These are phyloP conservation scores for Samia ricini DNA, from an alignment of 1,140 invertebrate species.

Conservation along the genomic window DNA sequence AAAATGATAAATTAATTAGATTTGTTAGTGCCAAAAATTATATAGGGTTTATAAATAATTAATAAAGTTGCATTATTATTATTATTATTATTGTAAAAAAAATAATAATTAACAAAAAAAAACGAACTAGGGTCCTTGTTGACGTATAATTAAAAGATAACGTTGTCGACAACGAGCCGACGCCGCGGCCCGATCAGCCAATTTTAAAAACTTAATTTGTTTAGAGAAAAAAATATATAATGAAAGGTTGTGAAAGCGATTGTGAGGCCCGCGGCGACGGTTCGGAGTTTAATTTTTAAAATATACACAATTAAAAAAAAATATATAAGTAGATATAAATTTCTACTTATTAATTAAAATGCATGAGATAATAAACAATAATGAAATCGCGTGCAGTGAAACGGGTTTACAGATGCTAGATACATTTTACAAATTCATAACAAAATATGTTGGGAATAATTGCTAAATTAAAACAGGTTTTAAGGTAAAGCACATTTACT, in stretches of 20 bases:
- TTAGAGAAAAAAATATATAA: slow-evolving; percentile 57
- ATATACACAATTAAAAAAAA: slow-evolving; percentile 56
- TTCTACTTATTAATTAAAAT: slow-evolving; percentile 33
- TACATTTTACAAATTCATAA: no score
- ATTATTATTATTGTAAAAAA: slow-evolving; percentile 65
- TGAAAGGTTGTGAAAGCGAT: slow-evolving; percentile 69
- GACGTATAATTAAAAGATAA: slow-evolving; percentile 55
- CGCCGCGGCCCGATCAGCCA: slow-evolving; percentile 54
- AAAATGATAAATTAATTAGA: slow-evolving; percentile 47
- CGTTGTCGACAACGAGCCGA: slow-evolving; percentile 39
- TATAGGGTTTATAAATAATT: slow-evolving; percentile 61
- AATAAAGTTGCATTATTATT: slow-evolving; percentile 65
- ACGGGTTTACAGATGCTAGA: slow-evolving; percentile 36
- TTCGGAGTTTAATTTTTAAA: slow-evolving; percentile 52
- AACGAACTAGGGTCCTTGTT: slow-evolving; percentile 73
- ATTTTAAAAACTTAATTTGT: slow-evolving; percentile 68
- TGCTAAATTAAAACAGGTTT: no score
- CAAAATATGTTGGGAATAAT: no score
- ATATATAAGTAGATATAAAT: slow-evolving; percentile 42
- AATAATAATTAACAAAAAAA: slow-evolving; percentile 46
- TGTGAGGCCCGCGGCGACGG: slow-evolving; percentile 46
- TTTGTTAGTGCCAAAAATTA: slow-evolving; percentile 71
- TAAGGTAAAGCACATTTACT: no score
- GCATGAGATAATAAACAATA: slow-evolving; percentile 36
- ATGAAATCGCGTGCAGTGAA: slow-evolving; percentile 58